A percentile compares a stretch with the other conserved stretches of the same genome.
These are phyloP conservation scores for Rosalia funebris DNA, from an alignment of 2,888 invertebrate genomes.

Conservation along the genomic window DNA sequence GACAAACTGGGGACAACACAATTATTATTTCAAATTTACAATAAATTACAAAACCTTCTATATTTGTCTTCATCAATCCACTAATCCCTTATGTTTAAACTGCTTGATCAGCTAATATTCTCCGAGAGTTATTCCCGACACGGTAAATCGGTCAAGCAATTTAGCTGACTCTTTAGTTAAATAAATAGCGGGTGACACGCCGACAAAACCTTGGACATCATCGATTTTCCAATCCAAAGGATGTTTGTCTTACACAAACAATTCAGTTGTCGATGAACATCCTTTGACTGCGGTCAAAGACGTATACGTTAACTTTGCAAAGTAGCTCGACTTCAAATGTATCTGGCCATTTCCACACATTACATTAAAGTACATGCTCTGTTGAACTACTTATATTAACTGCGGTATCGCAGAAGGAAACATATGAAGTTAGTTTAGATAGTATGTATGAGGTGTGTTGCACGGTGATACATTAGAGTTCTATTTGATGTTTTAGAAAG, in stretches of 20 bases:
- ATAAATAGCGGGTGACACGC: neutral
- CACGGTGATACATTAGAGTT: too few species aligned
- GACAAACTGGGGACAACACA: too few species aligned
- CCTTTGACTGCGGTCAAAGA: conserved; percentile 29
- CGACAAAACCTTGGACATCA: conserved; percentile 24
- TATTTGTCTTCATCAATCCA: too few species aligned
- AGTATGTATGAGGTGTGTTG: too few species aligned
- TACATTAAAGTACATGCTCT: conserved; percentile 26
- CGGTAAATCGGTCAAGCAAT: neutral
- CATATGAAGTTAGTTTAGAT: neutral
- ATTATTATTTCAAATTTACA: too few species aligned
- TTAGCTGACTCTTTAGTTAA: neutral
- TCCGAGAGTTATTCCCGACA: too few species aligned
- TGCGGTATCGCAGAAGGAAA: neutral
- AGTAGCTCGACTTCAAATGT: conserved; percentile 34
- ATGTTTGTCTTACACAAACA: conserved; percentile 35
- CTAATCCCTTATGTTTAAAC: too few species aligned
- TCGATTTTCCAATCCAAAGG: conserved; percentile 24
- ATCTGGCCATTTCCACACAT: conserved; percentile 35
- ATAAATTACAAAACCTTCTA: too few species aligned
- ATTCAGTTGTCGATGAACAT: conserved; percentile 35
- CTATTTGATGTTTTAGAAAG: too few species aligned
- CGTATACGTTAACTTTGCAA: conserved; percentile 33
- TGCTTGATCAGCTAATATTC: too few species aligned
- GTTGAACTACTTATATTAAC: conserved; percentile 31